Percentiles rank a stretch among this genome's conserved stretches.
These are phyloP conservation scores for Pycnonotus jocosus DNA, from an alignment of 2,113 vertebrate genomes.

Conservation along the genomic window DNA sequence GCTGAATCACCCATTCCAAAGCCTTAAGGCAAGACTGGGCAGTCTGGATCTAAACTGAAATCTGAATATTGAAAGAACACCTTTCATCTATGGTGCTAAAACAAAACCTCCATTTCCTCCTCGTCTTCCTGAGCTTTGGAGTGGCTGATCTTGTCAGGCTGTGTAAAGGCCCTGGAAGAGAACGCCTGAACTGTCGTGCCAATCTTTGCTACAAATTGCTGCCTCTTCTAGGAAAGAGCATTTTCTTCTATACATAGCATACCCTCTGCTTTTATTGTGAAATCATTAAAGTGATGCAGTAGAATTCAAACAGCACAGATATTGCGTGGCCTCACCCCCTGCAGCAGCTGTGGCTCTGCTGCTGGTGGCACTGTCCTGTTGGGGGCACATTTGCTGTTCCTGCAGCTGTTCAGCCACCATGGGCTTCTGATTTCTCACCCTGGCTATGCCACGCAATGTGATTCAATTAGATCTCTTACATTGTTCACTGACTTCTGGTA, in stretches of 20 bases:
- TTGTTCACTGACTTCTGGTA: constrained; percentile 65
- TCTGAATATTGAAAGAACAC: not conserved
- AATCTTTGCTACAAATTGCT: not conserved
- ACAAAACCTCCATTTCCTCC: not conserved
- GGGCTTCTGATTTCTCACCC: constrained; percentile 33
- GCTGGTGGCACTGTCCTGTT: not conserved
- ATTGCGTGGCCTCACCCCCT: not conserved
- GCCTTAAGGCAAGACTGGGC: not conserved
- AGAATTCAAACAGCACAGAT: not conserved
- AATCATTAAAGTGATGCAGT: not conserved
- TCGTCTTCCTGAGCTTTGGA: not conserved
- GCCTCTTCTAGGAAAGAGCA: not conserved
- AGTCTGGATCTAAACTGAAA: not conserved
- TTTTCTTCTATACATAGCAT: not conserved
- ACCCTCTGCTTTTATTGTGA: not conserved
- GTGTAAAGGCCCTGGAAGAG: not conserved
- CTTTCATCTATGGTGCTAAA: not conserved
- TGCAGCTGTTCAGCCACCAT: not conserved
- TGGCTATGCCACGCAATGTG: not conserved
- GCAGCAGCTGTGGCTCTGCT: not conserved
- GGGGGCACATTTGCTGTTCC: not conserved
- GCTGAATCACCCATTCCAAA: not conserved
- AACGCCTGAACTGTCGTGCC: not conserved
- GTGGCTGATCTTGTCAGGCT: not conserved
- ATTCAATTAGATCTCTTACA: constrained; percentile 63